Evolutionary conservation across 2,113 vertebrate genomes (phyloP).

Genomic region (Cacatua alba): DNA sequence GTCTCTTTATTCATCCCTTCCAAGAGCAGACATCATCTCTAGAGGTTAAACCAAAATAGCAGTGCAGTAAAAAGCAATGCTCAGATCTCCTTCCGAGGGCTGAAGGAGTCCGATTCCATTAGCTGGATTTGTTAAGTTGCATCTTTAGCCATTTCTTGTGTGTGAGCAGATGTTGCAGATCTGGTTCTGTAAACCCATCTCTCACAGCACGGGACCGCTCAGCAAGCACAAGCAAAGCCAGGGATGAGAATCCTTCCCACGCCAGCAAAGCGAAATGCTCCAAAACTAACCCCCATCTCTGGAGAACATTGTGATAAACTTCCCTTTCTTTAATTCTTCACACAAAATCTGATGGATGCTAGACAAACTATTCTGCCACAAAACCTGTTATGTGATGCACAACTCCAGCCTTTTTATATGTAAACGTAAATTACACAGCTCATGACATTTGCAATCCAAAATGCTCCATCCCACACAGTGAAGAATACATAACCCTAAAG

Average conservation of each 20-base stretch:
- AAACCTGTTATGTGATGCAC: background rate
- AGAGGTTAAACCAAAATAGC: slow-evolving; percentile 42
- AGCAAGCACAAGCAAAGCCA: background rate
- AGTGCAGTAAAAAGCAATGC: background rate
- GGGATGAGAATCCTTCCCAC: background rate
- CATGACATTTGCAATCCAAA: slow-evolving; percentile 30
- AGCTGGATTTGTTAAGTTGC: background rate
- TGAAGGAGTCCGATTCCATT: background rate
- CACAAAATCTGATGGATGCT: background rate
- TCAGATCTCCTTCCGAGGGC: background rate
- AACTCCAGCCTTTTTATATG: background rate
- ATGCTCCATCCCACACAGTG: background rate
- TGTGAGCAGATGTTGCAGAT: background rate
- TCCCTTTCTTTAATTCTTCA: background rate
- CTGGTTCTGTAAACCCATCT: background rate
- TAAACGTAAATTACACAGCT: background rate
- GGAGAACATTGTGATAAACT: background rate
- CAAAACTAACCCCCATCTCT: background rate
- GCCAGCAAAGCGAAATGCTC: background rate
- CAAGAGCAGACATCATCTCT: background rate
- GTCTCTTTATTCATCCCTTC: background rate
- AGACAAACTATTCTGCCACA: background rate
- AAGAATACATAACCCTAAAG: slow-evolving; percentile 44
- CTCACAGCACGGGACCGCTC: background rate
- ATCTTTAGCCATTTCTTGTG: background rate